These are phyloP conservation scores for Avahi laniger DNA, from an alignment of 2,797 vertebrate genomes.

Conservation along the genomic window DNA sequence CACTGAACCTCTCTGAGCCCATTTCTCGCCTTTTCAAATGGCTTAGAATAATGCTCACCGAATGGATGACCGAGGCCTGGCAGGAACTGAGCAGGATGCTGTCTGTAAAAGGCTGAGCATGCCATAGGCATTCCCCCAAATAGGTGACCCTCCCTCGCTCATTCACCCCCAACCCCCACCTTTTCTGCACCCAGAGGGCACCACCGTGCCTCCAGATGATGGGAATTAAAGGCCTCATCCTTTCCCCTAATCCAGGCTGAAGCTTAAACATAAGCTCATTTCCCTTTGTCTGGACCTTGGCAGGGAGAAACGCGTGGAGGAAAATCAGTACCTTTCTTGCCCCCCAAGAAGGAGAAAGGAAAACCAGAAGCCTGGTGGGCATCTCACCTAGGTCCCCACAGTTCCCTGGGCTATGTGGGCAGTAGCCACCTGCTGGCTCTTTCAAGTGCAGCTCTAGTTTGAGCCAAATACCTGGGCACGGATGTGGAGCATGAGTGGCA, in stretches of 20 bases:
- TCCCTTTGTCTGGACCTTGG: not conserved
- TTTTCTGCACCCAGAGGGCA: not conserved
- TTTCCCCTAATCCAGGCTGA: not conserved
- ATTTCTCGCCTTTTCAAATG: not conserved
- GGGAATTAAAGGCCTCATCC: not conserved
- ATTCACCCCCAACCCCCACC: not conserved
- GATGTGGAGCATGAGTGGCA: not conserved
- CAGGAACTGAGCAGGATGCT: too few relatives aligned
- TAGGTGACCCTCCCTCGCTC: rapidly evolving
- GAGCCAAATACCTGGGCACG: not conserved
- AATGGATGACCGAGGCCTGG: not conserved
- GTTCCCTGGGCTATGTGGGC: not conserved
- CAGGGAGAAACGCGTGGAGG: not conserved
- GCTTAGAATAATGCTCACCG: not conserved
- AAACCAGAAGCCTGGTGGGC: not conserved
- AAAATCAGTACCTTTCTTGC: not conserved
- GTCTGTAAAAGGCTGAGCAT: rapidly evolving
- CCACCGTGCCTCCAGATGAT: not conserved
- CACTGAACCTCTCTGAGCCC: not conserved
- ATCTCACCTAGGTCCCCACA: not conserved
- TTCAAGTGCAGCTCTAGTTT: not conserved
- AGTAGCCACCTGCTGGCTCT: not conserved
- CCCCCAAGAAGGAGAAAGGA: not conserved
- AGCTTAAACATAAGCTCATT: not conserved
- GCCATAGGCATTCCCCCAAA: not conserved